Conservation (phyloP, 2,113 vertebrate species). For the Raja brachyura region DNA sequence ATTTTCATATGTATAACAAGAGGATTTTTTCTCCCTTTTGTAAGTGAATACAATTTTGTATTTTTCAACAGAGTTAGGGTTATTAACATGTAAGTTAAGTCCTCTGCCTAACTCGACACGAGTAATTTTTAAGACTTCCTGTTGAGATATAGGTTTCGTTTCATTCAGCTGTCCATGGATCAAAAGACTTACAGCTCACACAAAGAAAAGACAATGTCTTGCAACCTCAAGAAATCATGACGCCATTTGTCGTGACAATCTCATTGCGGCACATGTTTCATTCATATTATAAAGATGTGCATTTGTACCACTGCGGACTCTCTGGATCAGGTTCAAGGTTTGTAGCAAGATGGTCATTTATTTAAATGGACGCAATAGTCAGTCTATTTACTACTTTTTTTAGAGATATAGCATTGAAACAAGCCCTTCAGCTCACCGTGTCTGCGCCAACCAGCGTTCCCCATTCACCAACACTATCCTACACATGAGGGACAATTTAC, state of each 20-base stretch:
- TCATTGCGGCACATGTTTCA: background rate
- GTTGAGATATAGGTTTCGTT: conserved; percentile 6
- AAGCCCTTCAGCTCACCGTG: no score
- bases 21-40: background rate
- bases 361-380: background rate
- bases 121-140: background rate
- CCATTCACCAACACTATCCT: no score
- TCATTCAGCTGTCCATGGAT: background rate
- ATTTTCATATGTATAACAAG: background rate
- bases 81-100: background rate
- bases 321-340: background rate
- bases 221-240: background rate
- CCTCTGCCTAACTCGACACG: background rate
- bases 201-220: background rate
- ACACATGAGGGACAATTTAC: no score
- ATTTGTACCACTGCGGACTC: background rate
- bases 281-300: background rate
- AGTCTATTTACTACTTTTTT: no score
- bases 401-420: no score
- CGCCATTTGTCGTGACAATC: background rate
- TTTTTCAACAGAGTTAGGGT: background rate
- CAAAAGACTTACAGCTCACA: background rate
- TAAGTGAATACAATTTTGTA: background rate
- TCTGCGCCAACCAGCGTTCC: no score
- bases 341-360: background rate